These are phyloP conservation scores for Mionectes macconnelli DNA, from an alignment of 2,113 vertebrate genomes.

Conservation along the genomic window DNA sequence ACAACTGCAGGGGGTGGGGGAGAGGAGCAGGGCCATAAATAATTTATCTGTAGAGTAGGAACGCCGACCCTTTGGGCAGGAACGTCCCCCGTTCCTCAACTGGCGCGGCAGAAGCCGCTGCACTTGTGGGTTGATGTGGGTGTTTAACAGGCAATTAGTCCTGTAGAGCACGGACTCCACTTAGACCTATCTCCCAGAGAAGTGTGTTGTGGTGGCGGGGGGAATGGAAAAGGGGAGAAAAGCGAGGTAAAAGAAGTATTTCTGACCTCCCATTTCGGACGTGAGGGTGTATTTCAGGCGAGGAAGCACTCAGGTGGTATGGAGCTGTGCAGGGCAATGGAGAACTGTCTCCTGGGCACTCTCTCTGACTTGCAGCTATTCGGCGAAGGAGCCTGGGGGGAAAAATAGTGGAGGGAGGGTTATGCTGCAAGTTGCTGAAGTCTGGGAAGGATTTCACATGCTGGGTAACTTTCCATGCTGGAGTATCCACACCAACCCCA, in stretches of 20 bases:
- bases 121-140: not conserved
- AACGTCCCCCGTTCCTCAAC: not conserved
- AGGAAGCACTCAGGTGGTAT: accelerated
- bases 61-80: conserved; percentile 8
- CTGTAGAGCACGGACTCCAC: not conserved
- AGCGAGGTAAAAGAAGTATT: not conserved
- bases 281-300: not conserved
- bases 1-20: not conserved
- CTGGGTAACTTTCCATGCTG: not conserved
- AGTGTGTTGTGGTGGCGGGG: accelerated
- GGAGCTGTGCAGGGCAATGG: accelerated
- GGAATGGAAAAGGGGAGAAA: too few species aligned
- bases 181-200: not conserved
- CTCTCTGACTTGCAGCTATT: not conserved
- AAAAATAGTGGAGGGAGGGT: not conserved
- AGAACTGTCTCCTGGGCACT: not conserved
- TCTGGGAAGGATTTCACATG: not conserved
- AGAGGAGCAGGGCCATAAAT: conserved; percentile 45
- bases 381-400: not conserved
- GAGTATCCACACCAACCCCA: accelerated
- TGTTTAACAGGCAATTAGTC: not conserved
- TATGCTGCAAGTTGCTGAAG: not conserved
- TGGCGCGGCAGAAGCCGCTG: not conserved
- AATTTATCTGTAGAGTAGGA: conserved; percentile 51
- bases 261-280: not conserved